A percentile compares a stretch with the other conserved stretches of the same genome.
Evolutionary conservation across 2,113 vertebrate genomes (phyloP).

Genomic region (Mixornis gularis): DNA sequence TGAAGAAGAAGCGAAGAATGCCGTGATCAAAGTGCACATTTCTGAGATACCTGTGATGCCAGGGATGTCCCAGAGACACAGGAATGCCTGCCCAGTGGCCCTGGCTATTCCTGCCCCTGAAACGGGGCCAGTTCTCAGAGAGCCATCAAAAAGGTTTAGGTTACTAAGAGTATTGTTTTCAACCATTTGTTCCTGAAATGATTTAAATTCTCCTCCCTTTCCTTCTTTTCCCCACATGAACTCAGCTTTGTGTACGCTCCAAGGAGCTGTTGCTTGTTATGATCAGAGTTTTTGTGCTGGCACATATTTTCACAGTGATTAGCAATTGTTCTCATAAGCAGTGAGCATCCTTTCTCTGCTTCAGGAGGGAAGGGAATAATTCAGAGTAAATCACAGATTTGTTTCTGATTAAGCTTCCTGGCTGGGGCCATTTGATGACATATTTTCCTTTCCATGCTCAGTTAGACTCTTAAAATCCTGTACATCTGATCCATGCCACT

Average conservation of each 20-base stretch:
- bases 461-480: background rate
- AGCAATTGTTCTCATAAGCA: constrained; percentile 35
- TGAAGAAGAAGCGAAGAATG: background rate
- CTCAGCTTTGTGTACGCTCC: background rate
- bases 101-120: background rate
- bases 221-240: constrained; percentile 22
- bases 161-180: constrained; percentile 17
- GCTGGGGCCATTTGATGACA: background rate
- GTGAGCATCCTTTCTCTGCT: constrained; percentile 11
- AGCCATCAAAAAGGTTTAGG: background rate
- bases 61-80: background rate
- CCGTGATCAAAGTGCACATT: background rate
- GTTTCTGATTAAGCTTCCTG: constrained; percentile 31
- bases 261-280: constrained; percentile 3
- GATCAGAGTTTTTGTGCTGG: background rate
- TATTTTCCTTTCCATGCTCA: constrained; percentile 4
- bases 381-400: constrained; percentile 21
- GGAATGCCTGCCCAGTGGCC: background rate
- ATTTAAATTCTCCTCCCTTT: constrained; percentile 48
- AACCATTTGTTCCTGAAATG: constrained; percentile 14
- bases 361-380: constrained; percentile 30
- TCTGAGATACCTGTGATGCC: background rate
- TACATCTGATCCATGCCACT: background rate
- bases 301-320: constrained; percentile 6
- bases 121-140: background rate